Percentiles rank a stretch among this genome's conserved stretches.
These are phyloP conservation scores for Cossypha caffra DNA, from an alignment of 2,797 vertebrate species.

Conservation along the genomic window DNA sequence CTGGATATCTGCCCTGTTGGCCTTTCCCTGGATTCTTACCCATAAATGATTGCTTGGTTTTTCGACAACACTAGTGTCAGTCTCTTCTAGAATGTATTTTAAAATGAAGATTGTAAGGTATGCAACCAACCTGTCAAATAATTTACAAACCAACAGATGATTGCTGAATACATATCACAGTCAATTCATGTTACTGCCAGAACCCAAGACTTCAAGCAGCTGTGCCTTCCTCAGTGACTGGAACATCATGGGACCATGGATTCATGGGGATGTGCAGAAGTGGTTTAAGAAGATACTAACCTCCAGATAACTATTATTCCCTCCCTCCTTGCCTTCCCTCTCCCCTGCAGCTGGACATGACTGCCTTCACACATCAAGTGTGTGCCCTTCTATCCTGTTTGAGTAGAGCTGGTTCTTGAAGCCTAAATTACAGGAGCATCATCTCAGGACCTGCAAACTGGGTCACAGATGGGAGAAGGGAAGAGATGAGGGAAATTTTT, in stretches of 20 bases:
- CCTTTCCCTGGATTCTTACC: background rate
- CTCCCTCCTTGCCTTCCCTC: background rate
- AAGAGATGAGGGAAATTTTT: background rate
- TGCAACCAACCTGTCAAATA: background rate
- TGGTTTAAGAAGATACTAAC: background rate
- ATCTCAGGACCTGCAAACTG: background rate
- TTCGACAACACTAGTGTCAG: background rate
- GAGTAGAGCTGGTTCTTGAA: background rate
- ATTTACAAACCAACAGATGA: background rate
- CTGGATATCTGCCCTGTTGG: background rate
- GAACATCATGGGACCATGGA: background rate
- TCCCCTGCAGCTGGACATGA: background rate
- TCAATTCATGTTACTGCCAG: background rate
- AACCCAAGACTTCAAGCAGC: background rate
- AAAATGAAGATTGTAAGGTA: background rate
- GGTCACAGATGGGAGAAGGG: background rate
- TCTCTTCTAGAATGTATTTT: background rate
- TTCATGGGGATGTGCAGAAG: fast-evolving
- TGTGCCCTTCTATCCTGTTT: background rate
- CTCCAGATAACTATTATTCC: background rate
- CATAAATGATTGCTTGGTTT: background rate
- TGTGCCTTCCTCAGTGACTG: background rate
- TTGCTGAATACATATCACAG: background rate
- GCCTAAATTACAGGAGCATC: background rate
- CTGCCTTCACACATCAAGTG: background rate